Percentiles rank a stretch among this genome's conserved stretches.
Conservation (phyloP, 1,140 invertebrate genomes). For the Heliconius congener region DNA sequence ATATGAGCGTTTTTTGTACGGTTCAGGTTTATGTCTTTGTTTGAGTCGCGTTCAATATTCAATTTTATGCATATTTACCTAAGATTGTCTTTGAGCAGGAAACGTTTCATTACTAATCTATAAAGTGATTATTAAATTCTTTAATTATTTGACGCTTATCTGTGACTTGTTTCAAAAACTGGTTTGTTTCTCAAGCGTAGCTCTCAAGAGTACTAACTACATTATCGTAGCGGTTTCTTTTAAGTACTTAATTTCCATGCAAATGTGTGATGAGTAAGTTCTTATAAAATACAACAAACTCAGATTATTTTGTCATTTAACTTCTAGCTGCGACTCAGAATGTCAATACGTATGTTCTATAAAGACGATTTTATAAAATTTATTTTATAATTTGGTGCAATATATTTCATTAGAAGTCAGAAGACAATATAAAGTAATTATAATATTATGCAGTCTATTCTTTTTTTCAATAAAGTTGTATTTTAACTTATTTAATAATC, state of each 20-base stretch:
- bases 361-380: background rate
- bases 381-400: background rate
- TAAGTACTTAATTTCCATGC: slow-evolving; percentile 36
- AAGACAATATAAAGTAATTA: background rate
- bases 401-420: background rate
- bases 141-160: slow-evolving; percentile 31
- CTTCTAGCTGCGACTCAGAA: background rate
- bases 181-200: slow-evolving; percentile 32
- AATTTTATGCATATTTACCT: background rate
- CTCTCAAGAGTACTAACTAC: slow-evolving; percentile 6
- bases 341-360: background rate
- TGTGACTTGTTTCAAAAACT: slow-evolving; percentile 21
- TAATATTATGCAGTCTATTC: background rate
- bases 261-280: slow-evolving; percentile 32
- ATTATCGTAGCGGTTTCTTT: slow-evolving; percentile 32
- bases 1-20: background rate
- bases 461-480: too few species aligned
- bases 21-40: background rate
- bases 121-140: slow-evolving; percentile 21
- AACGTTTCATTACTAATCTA: background rate
- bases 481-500: too few species aligned
- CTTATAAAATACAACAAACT: slow-evolving; percentile 26
- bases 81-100: slow-evolving; percentile 5
- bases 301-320: slow-evolving; percentile 9
- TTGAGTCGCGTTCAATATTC: background rate